Base-by-base conservation (phyloP, 1,140 invertebrate species). In the Aphelenchoides besseyi region DNA sequence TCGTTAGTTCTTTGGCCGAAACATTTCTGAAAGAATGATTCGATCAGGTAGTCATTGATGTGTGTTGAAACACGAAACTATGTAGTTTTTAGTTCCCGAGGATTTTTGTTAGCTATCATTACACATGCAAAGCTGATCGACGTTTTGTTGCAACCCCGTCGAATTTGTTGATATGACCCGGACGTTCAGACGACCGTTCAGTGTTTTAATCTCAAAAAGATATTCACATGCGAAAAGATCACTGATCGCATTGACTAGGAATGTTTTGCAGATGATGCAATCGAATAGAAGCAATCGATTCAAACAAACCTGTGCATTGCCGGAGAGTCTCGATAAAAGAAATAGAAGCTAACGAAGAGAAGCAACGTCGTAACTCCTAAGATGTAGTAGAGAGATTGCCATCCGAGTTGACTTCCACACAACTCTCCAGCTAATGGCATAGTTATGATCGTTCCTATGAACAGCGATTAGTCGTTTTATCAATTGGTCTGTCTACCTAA, bases 401-500 rank as follows among this genome's bases (percentile, higher is more conserved):
- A 75, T 3, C 74, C 30, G 33, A 63, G 26, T 33, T 64, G 28
- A 16, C 73, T 70, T n/a, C 57, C 69, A 37, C 74, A 75, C 8
- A 75, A 30, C 30, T 29, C 70, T 8, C 74, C 74, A 32, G 74
- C 33, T 30, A 73, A 29, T 33, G 74, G 74, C 74, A 75, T 75
- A 28, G 74, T 75, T 32, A 75, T 5, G 18, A 75, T 72, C 9
- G 36, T 18, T 9, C 54, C 52, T 2, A 75, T 28, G 61, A 18
- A 33, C 2, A 16, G 30, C 41, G 23, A 48, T 48, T 48, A 61
- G n/a, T n/a, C n/a, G n/a, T n/a, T n/a, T n/a, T n/a, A n/a, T n/a
- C n/a, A n/a, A n/a, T n/a, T n/a, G n/a, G n/a, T n/a, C n/a, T n/a
- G n/a, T n/a, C n/a, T n/a, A n/a, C n/a, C n/a, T n/a, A n/a, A n/a